Evolutionary conservation across 2,797 vertebrate species (phyloP), one percentile per base, ranked within the genome.

Genomic region (Nothura maculosa): DNA sequence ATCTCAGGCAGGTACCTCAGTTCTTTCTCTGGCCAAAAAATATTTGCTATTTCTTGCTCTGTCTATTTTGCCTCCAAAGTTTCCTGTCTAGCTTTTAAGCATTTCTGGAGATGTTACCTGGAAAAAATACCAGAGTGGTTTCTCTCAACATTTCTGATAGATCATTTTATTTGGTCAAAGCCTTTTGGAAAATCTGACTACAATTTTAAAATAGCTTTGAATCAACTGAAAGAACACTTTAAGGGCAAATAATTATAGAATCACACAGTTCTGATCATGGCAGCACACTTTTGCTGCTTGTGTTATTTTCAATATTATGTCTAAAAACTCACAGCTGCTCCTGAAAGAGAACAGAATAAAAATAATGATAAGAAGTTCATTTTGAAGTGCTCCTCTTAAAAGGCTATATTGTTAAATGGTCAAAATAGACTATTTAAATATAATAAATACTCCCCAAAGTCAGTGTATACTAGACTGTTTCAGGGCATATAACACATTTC

Each of bases 341-440:
- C 52, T 92, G 48, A 88, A 86, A 48, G 22, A 28, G 70, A 96
- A 77, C 22, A 79, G 81, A 91, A 52, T 9, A 45, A 92, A 96
- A 96, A 91, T 89, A 95, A 78, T 20, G 10, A 25, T 81, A n/a
- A 85, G 12, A 87, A 85, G 58, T 80, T 87, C 24, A 81, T 87
- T 94, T 68, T 81, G 13, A 89, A 75, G 11, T 38, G 40, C 28
- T 87, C 34, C 21, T 75, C 79, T 62, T 22, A 62, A 79, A 81
- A 91, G 64, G 74, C 47, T 85, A 63, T 67, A n/a, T 30, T 64
- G 27, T 85, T 66, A 76, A 80, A 66, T 18, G 63, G 81, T 91
- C 79, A 93, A 92, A 92, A 78, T 54, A 93, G 40, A 72, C 12
- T 68, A 75, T 82, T 90, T 74, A 76, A 22, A 55, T 81, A 60